phyloP scores from a whole-genome alignment of 1,140 invertebrate genomes.

The Drosophila rhopaloa region DNA sequence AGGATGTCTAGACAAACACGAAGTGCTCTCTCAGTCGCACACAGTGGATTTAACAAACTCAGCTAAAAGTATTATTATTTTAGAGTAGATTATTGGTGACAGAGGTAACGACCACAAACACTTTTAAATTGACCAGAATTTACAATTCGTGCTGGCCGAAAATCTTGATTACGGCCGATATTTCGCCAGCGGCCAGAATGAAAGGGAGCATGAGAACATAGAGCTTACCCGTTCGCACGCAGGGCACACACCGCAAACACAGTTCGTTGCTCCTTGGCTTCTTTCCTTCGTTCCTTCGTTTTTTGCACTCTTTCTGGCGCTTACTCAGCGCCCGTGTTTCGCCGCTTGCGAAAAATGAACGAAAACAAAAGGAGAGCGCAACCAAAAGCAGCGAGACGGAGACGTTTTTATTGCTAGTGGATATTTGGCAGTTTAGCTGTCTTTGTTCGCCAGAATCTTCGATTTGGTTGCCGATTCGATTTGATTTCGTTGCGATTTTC shows the following conservation, averaged over 20 bases:
- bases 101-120: no score
- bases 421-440: constrained; percentile 16
- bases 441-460: constrained; percentile 31
- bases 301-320: constrained; percentile 75
- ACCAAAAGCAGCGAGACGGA: constrained; percentile 43
- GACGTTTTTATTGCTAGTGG: constrained; percentile 11
- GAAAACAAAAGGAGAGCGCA: constrained; percentile 55
- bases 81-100: neutral
- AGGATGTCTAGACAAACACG: constrained; percentile 46
- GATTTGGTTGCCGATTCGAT: constrained; percentile 32
- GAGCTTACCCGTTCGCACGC: constrained; percentile 74
- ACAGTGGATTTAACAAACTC: constrained; percentile 50
- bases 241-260: constrained; percentile 68
- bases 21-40: constrained; percentile 17
- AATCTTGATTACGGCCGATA: constrained; percentile 6
- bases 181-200: neutral
- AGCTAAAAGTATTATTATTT: constrained; percentile 17
- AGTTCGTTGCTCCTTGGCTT: constrained; percentile 81
- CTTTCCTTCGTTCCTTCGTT: constrained; percentile 72
- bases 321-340: constrained; percentile 65
- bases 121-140: neutral
- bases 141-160: neutral
- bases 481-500: constrained; percentile 38
- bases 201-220: constrained; percentile 38
- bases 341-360: constrained; percentile 26